Evolutionary conservation across 1,140 invertebrate species (phyloP).

Genomic region (Caligus rogercresseyi): DNA sequence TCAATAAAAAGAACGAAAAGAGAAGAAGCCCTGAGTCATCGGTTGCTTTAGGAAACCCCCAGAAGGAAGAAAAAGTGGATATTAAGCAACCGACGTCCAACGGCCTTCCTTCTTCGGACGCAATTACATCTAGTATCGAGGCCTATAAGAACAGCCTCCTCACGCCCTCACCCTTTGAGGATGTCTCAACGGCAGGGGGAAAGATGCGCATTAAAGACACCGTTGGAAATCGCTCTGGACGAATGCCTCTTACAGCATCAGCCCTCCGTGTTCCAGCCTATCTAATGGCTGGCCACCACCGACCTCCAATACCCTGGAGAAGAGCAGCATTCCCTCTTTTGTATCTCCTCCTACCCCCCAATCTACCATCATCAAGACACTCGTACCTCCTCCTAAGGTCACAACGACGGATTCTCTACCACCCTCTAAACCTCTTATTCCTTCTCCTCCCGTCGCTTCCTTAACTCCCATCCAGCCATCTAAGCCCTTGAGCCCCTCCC

Average conservation of each 20-base stretch:
- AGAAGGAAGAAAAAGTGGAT: not conserved
- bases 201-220: not conserved
- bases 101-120: not conserved
- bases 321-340: no score
- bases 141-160: not conserved
- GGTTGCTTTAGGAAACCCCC: not conserved
- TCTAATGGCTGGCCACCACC: no score
- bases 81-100: not conserved
- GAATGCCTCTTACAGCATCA: no score
- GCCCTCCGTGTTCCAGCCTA: no score
- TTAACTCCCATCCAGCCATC: not conserved
- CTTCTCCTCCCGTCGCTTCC: no score
- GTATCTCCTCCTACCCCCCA: no score
- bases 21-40: not conserved
- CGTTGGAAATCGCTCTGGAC: not conserved
- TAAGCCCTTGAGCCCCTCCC: not conserved
- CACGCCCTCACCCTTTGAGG: not conserved
- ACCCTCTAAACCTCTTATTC: not conserved
- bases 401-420: no score
- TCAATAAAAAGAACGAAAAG: not conserved
- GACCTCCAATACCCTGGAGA: no score
- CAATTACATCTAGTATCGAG: not conserved
- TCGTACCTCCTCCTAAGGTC: no score
- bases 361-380: no score
- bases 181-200: not conserved